These are phyloP conservation scores for Ochropleura leucogaster DNA, from an alignment of 2,888 invertebrate species.

Conservation along the genomic window DNA sequence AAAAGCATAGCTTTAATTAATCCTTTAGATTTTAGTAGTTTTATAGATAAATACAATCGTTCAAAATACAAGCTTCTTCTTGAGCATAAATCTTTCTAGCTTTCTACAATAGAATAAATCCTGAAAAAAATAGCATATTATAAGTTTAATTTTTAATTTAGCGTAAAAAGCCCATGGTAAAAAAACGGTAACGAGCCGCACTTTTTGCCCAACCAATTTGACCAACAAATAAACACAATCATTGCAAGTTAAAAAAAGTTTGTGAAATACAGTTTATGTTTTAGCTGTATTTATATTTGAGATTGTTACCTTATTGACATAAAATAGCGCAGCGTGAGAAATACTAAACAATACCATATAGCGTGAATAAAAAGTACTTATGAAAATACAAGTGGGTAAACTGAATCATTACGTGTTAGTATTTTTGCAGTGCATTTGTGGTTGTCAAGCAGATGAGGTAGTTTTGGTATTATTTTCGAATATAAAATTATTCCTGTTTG, in stretches of 20 bases:
- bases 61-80: slow-evolving; percentile 5
- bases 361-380: not conserved
- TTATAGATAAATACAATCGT: not conserved
- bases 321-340: slow-evolving; percentile 17
- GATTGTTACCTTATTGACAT: not conserved
- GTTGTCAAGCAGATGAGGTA: not conserved
- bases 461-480: not conserved
- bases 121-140: slow-evolving; percentile 9
- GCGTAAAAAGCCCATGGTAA: not conserved
- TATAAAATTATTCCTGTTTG: not conserved
- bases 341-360: not conserved
- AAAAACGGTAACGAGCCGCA: too few species aligned
- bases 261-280: too few species aligned
- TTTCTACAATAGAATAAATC: not conserved
- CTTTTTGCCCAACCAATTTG: too few species aligned
- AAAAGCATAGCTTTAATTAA: not conserved
- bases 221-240: too few species aligned
- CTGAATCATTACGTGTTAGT: not conserved
- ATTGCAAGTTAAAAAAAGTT: too few species aligned
- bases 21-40: not conserved
- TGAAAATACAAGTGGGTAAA: not conserved
- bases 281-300: not conserved
- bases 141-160: not conserved
- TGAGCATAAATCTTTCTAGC: slow-evolving; percentile 11
- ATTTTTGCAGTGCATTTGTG: slow-evolving; percentile 1